Base-by-base conservation (phyloP, 2,797 vertebrate species). In the Pteronotus mesoamericanus region DNA sequence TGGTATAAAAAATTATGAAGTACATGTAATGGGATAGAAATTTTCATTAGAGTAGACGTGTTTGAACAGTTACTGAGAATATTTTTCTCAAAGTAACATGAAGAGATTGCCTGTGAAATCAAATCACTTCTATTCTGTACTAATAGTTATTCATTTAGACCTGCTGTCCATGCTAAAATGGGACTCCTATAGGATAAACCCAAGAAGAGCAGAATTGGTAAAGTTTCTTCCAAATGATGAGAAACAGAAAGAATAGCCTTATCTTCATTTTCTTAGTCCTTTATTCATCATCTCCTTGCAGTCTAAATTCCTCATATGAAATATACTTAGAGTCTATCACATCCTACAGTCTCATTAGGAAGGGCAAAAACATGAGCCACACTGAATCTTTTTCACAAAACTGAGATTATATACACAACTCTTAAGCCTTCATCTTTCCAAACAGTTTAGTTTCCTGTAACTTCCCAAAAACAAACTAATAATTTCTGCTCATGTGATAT, bases 1-100 rank as follows among this genome's bases (percentile, higher is more conserved):
- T 53, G 44, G 51, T 90, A 69, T 51, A 72, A 95, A 82, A 66
- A 66, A 94, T 26, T 89, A 66, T 90, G 32, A 92, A 72, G 48
- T 72, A 29, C 48, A 68, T 16, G 21, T 82, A 42, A 84, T 66
- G 34, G 69, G 22, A 85, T 77, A 29, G 42, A 94, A 78, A 29
- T 89, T 95, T 87, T 57, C 69, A 72, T 84, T 78, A 66, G 37
- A 82, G 82, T 42, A 55, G 48, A 83, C 51, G 39, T 79, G 26
- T 34, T 46, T 94, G 72, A 87, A 69, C 9, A 0, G 74, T 32
- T 71, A 22, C 51, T 57, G 55, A 94, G 32, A 46, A 21, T 53
- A 53, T 19, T 55, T 83, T 94, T 86, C n/a, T 94, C 85, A 90
- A n/a, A 59, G 8, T 86, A 61, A 69, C 64, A 44, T 55, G 80